Base-by-base conservation (phyloP, 2,797 vertebrate genomes). In the Notolepis coatsorum region DNA sequence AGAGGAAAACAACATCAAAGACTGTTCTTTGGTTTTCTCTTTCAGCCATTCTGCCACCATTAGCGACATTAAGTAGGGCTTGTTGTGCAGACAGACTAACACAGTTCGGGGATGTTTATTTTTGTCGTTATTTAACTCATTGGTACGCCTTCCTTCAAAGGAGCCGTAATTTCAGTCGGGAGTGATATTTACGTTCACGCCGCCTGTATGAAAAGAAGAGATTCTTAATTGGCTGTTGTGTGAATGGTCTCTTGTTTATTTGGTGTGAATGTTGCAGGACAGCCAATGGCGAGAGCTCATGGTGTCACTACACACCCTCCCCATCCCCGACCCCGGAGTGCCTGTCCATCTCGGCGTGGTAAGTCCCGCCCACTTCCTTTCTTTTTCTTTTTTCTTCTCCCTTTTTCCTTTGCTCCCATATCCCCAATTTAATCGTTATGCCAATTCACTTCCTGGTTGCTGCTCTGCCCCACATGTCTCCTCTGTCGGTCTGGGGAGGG, bases 331-430 rank as follows among this genome's bases (percentile, higher is more conserved):
- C 45, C 94, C 97, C 2, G 95, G 95, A 76, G 85, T 94, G 42
- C 92, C 96, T 50, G 93, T 99, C 80, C 95, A 98, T 85, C 94
- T 99, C 25, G 96, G 95, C 41, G 91, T 96, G 95, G 97, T 99
- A 84, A 86, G 90, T 72, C n/a, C 20, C 15, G n/a, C 27, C 28
- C 31, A 35, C 12, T 25, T 10, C 10, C 39, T 31, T 18, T 57
- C 15, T 39, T 5, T 23, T 12, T 27, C 21, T 3, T 39, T 57
- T 39, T 15, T 13, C 10, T 24, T 33, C 5, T 43, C 7, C 18
- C 10, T 15, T 15, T 12, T 9, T 23, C 37, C 7, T 12, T 42
- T 3, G 31, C 31, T 5, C n/a, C n/a, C n/a, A n/a, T n/a, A n/a
- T n/a, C n/a, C n/a, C n/a, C n/a, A n/a, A n/a, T n/a, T n/a, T n/a